phyloP scores from a whole-genome alignment of 2,888 invertebrate species.

The Blastobasis adustella region DNA sequence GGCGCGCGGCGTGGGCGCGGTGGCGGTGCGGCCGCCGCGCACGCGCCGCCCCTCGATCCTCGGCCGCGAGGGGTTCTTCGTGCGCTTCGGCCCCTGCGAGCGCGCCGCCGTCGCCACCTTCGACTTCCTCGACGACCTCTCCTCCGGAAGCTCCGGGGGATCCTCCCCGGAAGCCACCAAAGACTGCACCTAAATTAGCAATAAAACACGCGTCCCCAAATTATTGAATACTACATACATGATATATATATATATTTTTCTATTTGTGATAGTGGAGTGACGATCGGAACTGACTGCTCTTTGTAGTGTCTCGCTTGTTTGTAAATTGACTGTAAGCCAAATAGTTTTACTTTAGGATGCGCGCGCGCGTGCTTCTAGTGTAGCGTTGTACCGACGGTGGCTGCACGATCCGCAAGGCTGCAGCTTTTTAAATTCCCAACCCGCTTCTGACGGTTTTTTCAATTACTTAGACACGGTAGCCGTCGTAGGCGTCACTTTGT shows the following conservation, averaged over 20 bases:
- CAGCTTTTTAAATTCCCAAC: conserved; percentile 48
- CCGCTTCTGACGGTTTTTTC: conserved; percentile 24
- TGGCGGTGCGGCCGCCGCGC: conserved; percentile 68
- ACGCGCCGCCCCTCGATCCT: conserved; percentile 81
- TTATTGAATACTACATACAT: too few species aligned
- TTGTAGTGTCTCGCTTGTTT: conserved; percentile 30
- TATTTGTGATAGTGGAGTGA: conserved; percentile 41
- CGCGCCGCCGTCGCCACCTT: conserved; percentile 85
- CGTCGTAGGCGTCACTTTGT: conserved; percentile 42
- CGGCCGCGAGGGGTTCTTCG: conserved; percentile 84
- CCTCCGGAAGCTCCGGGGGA: conserved; percentile 56
- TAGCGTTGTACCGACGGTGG: conserved; percentile 37
- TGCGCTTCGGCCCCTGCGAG: conserved; percentile 85
- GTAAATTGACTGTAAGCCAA: conserved; percentile 44
- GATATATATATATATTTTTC: conserved; percentile 52
- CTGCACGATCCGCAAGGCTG: conserved; percentile 53
- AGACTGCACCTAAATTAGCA: conserved; percentile 61
- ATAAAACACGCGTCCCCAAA: conserved; percentile 42
- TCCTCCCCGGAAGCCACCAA: conserved; percentile 60
- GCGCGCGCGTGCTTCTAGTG: conserved; percentile 25
- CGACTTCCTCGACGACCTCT: conserved; percentile 84
- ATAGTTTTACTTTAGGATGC: conserved; percentile 32
- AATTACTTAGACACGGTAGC: conserved; percentile 36
- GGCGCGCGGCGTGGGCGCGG: conserved; percentile 72
- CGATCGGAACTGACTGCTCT: conserved; percentile 7